Percentiles rank a stretch among this genome's conserved stretches.
phyloP scores from a whole-genome alignment of 2,888 invertebrate species.

The Lamellibrachia columna region DNA sequence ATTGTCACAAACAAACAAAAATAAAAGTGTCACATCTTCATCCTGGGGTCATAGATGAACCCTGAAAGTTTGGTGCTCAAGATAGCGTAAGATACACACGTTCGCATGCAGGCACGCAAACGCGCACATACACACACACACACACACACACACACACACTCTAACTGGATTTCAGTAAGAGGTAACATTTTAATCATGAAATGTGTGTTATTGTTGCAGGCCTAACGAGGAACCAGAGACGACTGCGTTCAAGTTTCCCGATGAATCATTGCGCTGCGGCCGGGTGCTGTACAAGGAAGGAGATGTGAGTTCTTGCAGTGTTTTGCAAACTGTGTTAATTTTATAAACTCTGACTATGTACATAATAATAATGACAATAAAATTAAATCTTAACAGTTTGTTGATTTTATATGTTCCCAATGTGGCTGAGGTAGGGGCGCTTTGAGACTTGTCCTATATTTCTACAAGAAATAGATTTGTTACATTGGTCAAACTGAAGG shows the following conservation, averaged over 20 bases:
- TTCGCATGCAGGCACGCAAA: too few relatives aligned
- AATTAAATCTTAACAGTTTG: neutral
- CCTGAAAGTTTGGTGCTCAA: too few relatives aligned
- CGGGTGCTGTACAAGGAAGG: conserved; percentile 28
- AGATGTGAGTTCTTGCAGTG: neutral
- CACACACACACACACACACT: too few relatives aligned
- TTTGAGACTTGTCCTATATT: neutral
- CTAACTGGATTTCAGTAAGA: neutral
- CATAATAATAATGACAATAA: conserved; percentile 18
- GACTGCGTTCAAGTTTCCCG: neutral
- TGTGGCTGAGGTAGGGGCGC: neutral
- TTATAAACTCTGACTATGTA: neutral
- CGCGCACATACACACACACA: too few relatives aligned
- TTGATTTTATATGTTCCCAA: neutral
- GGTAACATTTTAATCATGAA: neutral
- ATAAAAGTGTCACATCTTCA: too few relatives aligned
- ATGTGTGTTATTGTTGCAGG: neutral
- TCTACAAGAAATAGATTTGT: neutral
- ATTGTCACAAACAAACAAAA: too few relatives aligned
- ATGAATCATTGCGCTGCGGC: conserved; percentile 30
- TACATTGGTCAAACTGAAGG: neutral
- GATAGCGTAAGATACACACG: too few relatives aligned
- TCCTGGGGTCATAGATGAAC: too few relatives aligned
- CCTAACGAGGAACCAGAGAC: neutral
- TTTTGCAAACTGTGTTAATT: neutral